A percentile compares a stretch with the other conserved stretches of the same genome.
These are phyloP conservation scores for Malthinus flaveolus DNA, from an alignment of 2,888 invertebrate species.

Conservation along the genomic window DNA sequence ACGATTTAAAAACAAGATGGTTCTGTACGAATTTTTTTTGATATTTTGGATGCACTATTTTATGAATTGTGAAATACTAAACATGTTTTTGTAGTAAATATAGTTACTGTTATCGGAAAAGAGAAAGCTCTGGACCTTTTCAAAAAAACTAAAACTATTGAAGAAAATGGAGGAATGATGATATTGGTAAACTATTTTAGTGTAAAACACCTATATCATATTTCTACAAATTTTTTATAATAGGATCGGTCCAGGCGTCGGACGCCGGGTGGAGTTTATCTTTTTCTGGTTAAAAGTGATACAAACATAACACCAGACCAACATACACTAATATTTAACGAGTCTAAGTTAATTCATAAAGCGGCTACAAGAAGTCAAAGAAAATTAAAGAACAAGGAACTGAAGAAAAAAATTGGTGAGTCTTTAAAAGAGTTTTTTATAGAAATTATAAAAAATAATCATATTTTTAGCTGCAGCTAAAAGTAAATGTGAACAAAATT, in stretches of 20 bases:
- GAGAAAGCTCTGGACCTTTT: slow-evolving; percentile 75
- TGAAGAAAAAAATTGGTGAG: slow-evolving; percentile 58
- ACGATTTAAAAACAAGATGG: no score
- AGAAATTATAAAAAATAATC: not conserved
- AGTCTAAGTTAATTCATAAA: slow-evolving; percentile 63
- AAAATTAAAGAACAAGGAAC: slow-evolving; percentile 67
- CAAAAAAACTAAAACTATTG: slow-evolving; percentile 78
- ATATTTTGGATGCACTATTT: no score
- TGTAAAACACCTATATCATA: not conserved
- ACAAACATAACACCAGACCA: slow-evolving; percentile 67
- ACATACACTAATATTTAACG: slow-evolving; percentile 68
- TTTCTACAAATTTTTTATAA: slow-evolving; percentile 32
- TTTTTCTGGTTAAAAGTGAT: slow-evolving; percentile 78
- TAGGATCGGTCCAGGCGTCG: slow-evolving; percentile 79
- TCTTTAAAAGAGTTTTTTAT: not conserved
- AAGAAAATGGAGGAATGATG: slow-evolving; percentile 84
- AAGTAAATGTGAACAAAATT: slow-evolving; percentile 40
- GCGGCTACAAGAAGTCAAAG: slow-evolving; percentile 61
- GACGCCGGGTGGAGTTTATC: slow-evolving; percentile 85
- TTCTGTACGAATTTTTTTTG: not conserved
- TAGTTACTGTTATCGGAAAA: slow-evolving; percentile 72
- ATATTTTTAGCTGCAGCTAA: slow-evolving; percentile 24
- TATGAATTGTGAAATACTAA: no score
- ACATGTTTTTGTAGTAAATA: slow-evolving; percentile 58
- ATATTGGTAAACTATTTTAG: slow-evolving; percentile 64